phyloP scores from a whole-genome alignment of 2,888 invertebrate genomes.

The Macropis europaea region DNA sequence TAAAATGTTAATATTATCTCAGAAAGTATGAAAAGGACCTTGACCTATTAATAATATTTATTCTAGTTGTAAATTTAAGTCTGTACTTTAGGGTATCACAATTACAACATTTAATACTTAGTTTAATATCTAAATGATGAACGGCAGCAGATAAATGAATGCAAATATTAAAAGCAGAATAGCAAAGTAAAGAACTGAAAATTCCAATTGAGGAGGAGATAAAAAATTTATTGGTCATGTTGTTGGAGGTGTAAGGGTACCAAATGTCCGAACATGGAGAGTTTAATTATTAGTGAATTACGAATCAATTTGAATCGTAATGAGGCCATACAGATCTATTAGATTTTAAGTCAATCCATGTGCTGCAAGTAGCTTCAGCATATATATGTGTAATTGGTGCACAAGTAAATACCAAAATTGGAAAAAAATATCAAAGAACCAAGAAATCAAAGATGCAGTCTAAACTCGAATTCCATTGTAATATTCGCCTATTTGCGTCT shows the following conservation, averaged over 20 bases:
- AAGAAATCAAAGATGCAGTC: conserved; percentile 7
- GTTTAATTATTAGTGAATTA: conserved; percentile 58
- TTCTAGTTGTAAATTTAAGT: conserved; percentile 69
- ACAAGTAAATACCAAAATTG: conserved; percentile 55
- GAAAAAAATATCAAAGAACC: background rate
- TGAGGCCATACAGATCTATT: conserved; percentile 66
- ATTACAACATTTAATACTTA: conserved; percentile 51
- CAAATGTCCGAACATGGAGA: conserved; percentile 51
- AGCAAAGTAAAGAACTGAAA: conserved; percentile 6
- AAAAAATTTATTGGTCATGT: conserved; percentile 53
- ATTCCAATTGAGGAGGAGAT: conserved; percentile 8
- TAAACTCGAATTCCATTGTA: conserved; percentile 11
- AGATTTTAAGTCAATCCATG: conserved; percentile 60
- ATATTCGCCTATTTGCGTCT: conserved; percentile 9
- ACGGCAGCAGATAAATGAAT: conserved; percentile 1
- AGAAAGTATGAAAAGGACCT: conserved; percentile 69
- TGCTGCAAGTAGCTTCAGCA: conserved; percentile 18
- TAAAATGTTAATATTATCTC: conserved; percentile 63
- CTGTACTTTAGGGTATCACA: conserved; percentile 50
- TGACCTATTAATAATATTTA: conserved; percentile 71
- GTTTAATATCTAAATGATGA: conserved; percentile 36
- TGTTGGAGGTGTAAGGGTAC: conserved; percentile 59
- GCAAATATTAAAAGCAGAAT: background rate
- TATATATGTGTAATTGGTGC: conserved; percentile 36
- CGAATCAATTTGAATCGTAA: conserved; percentile 59